phyloP scores from a whole-genome alignment of 2,797 vertebrate species.

The Lacerta viridis region DNA sequence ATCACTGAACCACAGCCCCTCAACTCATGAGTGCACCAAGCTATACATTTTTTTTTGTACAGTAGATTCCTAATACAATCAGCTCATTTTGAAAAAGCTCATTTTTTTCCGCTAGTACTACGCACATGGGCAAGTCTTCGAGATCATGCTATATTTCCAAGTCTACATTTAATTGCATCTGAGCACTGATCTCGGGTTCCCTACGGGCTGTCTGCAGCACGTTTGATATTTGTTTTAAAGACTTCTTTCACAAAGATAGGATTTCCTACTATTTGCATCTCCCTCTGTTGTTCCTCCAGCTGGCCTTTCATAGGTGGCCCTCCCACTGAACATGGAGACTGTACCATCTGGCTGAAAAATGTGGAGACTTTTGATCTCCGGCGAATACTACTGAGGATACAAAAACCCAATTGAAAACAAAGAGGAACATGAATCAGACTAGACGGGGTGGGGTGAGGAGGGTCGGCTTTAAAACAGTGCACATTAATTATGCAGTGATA shows the following conservation, averaged over 20 bases:
- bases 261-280: conserved; percentile 45
- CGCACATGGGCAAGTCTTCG: neutral
- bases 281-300: conserved; percentile 26
- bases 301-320: conserved; percentile 11
- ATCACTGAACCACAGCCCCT: neutral
- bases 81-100: neutral
- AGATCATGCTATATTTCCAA: conserved; percentile 39
- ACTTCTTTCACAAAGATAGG: neutral
- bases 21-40: neutral
- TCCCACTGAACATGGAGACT: conserved; percentile 46
- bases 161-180: neutral
- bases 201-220: conserved; percentile 3
- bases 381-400: conserved; percentile 28
- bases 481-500: conserved; percentile 32
- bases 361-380: conserved; percentile 45
- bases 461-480: conserved; percentile 30
- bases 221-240: conserved; percentile 34
- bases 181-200: neutral
- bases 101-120: neutral
- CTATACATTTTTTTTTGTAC: conserved; percentile 23
- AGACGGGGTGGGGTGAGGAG: neutral
- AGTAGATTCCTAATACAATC: neutral
- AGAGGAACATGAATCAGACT: conserved; percentile 10
- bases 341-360: conserved; percentile 45
- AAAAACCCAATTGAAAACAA: conserved; percentile 42